Percentiles rank a stretch among this genome's conserved stretches.
Conservation (phyloP, 2,888 invertebrate genomes). For the Xanthia togata region DNA sequence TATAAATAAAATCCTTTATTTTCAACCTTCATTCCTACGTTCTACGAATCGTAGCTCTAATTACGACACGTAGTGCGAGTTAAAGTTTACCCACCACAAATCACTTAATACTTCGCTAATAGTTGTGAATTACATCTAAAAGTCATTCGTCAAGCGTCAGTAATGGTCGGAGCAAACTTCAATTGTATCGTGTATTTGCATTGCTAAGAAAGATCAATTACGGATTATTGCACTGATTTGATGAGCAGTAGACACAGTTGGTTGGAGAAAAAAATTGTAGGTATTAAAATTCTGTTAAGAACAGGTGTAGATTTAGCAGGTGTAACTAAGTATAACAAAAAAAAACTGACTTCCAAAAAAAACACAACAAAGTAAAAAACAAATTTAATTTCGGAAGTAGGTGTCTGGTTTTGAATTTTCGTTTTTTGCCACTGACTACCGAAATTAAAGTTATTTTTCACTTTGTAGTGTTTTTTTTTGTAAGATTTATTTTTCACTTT, state of each 20-base stretch:
- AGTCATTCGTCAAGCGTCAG: slow-evolving; percentile 19
- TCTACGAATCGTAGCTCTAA: slow-evolving; percentile 47
- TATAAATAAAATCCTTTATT: slow-evolving; percentile 22
- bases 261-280: background rate
- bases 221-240: slow-evolving; percentile 67
- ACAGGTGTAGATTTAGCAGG: background rate
- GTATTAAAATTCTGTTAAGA: background rate
- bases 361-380: no score
- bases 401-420: no score
- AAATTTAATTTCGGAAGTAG: no score
- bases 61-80: slow-evolving; percentile 38
- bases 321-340: background rate
- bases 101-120: slow-evolving; percentile 68
- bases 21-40: slow-evolving; percentile 19
- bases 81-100: slow-evolving; percentile 44
- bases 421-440: no score
- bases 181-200: slow-evolving; percentile 74
- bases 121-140: slow-evolving; percentile 60
- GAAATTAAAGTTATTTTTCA: no score
- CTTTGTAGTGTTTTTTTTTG: no score
- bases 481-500: no score
- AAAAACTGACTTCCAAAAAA: no score
- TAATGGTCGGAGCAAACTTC: slow-evolving; percentile 62
- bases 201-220: slow-evolving; percentile 65
- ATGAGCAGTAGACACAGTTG: slow-evolving; percentile 55